Conservation (phyloP, 2,888 invertebrate genomes). For the Meteorus cinctellus region DNA sequence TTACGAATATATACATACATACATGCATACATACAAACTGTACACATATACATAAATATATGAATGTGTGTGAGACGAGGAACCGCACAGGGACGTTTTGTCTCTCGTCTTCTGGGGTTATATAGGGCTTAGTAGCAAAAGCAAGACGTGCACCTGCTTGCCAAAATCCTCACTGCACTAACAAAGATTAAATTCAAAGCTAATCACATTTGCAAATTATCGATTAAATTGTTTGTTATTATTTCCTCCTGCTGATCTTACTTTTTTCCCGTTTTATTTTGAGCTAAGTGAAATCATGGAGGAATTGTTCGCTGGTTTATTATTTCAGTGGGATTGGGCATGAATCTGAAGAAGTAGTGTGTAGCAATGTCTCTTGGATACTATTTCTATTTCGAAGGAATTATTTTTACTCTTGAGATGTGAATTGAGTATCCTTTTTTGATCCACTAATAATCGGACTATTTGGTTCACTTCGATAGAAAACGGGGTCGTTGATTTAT, state of each 20-base stretch:
- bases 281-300: neutral
- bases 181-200: conserved; percentile 49
- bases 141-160: conserved; percentile 45
- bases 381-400: too few relatives aligned
- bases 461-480: too few relatives aligned
- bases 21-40: neutral
- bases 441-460: too few relatives aligned
- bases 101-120: conserved; percentile 40
- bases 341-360: too few relatives aligned
- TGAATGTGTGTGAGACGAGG: conserved; percentile 23
- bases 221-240: neutral
- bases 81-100: conserved; percentile 44
- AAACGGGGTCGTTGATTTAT: too few relatives aligned
- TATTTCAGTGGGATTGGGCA: too few relatives aligned
- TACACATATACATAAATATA: neutral
- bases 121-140: conserved; percentile 14
- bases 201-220: conserved; percentile 20
- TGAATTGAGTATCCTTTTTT: too few relatives aligned
- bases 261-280: neutral
- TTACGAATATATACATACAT: neutral
- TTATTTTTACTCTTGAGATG: too few relatives aligned
- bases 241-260: neutral
- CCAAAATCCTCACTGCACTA: conserved; percentile 49
- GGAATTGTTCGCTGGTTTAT: too few relatives aligned
- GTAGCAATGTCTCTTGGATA: too few relatives aligned